These are phyloP conservation scores for Clitarchus hookeri DNA, from an alignment of 2,888 invertebrate species.

Conservation along the genomic window DNA sequence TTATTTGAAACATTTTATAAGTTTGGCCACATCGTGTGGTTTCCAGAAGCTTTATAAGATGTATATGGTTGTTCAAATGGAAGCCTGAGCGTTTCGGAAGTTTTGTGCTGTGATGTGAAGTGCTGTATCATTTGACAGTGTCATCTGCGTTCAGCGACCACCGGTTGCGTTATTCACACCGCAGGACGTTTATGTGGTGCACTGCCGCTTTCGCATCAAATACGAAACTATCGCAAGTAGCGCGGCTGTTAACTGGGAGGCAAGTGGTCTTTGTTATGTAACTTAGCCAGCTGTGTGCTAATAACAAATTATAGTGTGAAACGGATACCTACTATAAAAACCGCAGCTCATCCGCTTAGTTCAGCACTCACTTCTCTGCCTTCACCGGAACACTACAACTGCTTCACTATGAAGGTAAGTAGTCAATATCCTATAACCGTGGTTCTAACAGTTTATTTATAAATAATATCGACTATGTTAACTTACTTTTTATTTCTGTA, in stretches of 20 bases:
- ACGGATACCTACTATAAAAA: neutral
- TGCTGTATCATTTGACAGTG: neutral
- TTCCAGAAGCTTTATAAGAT: too few relatives aligned
- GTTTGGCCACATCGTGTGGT: too few relatives aligned
- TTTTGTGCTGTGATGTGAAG: too few relatives aligned
- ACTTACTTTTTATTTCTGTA: too few relatives aligned
- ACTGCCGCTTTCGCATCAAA: neutral
- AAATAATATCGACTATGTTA: too few relatives aligned
- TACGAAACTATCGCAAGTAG: neutral
- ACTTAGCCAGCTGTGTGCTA: neutral
- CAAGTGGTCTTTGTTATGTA: neutral
- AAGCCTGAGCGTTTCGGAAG: too few relatives aligned
- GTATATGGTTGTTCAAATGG: too few relatives aligned
- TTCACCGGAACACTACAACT: neutral
- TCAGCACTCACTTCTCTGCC: neutral
- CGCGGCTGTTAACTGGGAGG: neutral
- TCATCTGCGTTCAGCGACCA: neutral
- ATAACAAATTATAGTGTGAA: neutral
- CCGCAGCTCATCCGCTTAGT: neutral
- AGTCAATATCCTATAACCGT: neutral
- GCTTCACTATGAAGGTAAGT: neutral
- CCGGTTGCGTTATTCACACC: neutral
- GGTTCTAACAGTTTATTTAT: too few relatives aligned
- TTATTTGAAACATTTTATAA: too few relatives aligned
- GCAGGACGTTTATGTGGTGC: neutral